Conservation (phyloP, 2,113 vertebrate genomes). For the Anoura caudifer region DNA sequence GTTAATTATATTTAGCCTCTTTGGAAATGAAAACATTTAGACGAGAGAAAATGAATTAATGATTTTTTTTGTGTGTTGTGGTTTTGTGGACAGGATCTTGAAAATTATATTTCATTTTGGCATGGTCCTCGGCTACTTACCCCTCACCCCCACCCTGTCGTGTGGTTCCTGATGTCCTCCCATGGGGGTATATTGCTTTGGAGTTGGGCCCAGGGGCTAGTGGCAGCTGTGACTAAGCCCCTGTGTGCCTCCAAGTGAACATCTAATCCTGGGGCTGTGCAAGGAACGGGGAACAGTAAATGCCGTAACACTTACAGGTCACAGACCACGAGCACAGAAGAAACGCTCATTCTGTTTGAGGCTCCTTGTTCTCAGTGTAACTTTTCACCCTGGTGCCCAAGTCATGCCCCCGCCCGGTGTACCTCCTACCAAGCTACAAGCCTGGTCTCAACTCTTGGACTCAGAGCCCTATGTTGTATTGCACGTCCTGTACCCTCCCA, state of each 20-base stretch:
- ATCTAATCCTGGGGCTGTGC: not conserved
- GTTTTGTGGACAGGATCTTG: not conserved
- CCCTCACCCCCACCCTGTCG: rapidly evolving
- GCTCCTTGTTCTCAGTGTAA: not conserved
- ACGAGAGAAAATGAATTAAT: not conserved
- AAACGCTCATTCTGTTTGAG: not conserved
- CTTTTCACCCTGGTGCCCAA: not conserved
- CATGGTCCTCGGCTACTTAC: too few relatives aligned
- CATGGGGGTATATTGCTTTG: not conserved
- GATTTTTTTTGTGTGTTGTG: not conserved
- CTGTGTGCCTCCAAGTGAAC: not conserved
- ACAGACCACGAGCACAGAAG: not conserved
- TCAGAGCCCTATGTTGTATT: not conserved
- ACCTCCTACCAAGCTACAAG: too few relatives aligned
- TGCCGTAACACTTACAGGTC: not conserved
- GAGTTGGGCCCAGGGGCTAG: not conserved
- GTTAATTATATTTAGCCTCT: slow-evolving; percentile 5
- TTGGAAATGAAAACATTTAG: not conserved
- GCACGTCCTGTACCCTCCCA: not conserved
- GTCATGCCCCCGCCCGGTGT: not conserved
- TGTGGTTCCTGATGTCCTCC: not conserved
- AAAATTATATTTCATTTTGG: not conserved
- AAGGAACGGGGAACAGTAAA: not conserved
- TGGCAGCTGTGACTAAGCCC: not conserved
- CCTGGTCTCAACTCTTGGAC: not conserved